Base-by-base conservation (phyloP, 2,797 vertebrate genomes). In the Sebastes trivittatus region DNA sequence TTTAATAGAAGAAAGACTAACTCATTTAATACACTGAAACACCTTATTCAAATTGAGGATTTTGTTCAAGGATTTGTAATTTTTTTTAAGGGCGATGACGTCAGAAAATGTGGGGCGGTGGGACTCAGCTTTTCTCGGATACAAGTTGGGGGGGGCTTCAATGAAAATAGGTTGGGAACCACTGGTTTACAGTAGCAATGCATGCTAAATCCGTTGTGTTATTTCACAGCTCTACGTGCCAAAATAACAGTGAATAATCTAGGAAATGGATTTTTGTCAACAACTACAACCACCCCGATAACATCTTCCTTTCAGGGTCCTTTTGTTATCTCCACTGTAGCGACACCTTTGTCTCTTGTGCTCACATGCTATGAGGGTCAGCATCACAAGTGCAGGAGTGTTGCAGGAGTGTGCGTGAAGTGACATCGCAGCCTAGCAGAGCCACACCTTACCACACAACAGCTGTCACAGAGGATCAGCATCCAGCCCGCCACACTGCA, bases 401-500 rank as follows among this genome's bases (percentile, higher is more conserved):
- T 66, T 82, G 83, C 46, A 46, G 72, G 38, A 23, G 22, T 77
- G 73, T 83, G 80, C 68, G 85, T 80, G 77, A 92, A 87, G 84
- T 80, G 86, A 88, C 87, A 90, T 84, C 76, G 67, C 67, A 8
- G 87, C 80, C 75, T 77, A 61, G 76, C 86, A n/a, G 75, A 89
- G 86, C 80, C 80, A 78, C 92, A 94, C 92, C 92, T 93, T 85
- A 74, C 83, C 70, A 73, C 84, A 81, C 87, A 86, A 78, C 90
- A 89, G 84, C 93, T 92, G 93, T 92, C 95, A 89, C 83, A 84
- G 70, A 77, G 79, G 82, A 94, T 95, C 90, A 94, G 88, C 83
- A 54, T 92, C 90, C 81, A 38, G 86, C 59, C 73, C 58, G 25
- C 78, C 77, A 81, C 91, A 87, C 91, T 92, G 86, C 92, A 72